Conservation (phyloP, 2,888 invertebrate species). For the Panzeria rudis region DNA sequence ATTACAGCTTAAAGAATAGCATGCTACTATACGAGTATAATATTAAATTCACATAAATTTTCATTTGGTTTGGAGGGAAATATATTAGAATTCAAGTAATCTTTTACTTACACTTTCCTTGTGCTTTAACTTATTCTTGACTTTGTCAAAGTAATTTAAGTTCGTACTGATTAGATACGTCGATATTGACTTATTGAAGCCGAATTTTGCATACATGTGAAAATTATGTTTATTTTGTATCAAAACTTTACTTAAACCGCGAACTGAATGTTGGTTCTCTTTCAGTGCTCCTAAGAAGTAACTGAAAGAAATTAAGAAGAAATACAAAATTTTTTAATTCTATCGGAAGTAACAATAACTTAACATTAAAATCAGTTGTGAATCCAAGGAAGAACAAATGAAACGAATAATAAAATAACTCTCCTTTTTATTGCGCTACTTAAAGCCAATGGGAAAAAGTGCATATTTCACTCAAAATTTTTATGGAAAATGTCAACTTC, state of each 20-base stretch:
- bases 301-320: conserved; percentile 16
- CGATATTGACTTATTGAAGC: conserved; percentile 32
- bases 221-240: conserved; percentile 41
- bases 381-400: no score
- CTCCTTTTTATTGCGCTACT: no score
- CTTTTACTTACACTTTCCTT: conserved; percentile 47
- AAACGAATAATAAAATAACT: no score
- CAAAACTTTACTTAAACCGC: conserved; percentile 33
- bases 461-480: no score
- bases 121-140: conserved; percentile 33
- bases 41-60: no score
- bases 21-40: no score
- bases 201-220: conserved; percentile 62
- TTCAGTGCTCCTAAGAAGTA: conserved; percentile 33
- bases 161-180: conserved; percentile 48
- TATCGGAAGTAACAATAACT: background rate
- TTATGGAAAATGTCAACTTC: no score
- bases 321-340: background rate
- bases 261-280: conserved; percentile 35
- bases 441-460: no score
- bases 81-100: background rate
- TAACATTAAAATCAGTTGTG: background rate
- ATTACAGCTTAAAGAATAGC: no score
- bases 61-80: no score
- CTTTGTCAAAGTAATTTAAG: conserved; percentile 38